phyloP scores from a whole-genome alignment of 2,113 vertebrate genomes.

The Brevimyrus niger region DNA sequence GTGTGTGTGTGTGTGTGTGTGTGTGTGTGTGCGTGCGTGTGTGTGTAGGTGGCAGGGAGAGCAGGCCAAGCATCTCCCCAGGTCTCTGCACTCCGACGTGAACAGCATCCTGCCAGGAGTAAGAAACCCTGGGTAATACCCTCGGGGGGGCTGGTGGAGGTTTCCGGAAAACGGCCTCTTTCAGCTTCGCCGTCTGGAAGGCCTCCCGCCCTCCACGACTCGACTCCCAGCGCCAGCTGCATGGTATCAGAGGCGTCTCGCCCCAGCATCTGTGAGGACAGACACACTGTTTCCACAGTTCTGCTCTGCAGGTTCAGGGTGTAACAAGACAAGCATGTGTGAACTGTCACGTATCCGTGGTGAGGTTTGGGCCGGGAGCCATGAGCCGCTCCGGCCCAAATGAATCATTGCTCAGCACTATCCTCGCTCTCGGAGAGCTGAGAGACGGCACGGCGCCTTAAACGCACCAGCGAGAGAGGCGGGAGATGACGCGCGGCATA shows the following conservation, averaged over 20 bases:
- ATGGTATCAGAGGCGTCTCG: background rate
- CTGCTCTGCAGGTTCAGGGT: background rate
- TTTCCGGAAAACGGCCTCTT: background rate
- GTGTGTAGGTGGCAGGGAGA: background rate
- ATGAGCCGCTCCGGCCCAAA: background rate
- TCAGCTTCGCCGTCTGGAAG: background rate
- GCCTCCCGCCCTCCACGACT: background rate
- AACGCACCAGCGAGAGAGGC: background rate
- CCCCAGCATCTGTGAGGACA: background rate
- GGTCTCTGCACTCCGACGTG: background rate
- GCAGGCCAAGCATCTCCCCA: background rate
- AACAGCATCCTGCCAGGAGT: background rate
- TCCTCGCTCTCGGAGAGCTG: background rate
- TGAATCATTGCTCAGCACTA: background rate
- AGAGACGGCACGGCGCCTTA: background rate
- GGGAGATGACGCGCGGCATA: no score
- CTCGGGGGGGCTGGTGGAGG: background rate
- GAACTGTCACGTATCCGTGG: background rate
- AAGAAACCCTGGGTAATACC: background rate
- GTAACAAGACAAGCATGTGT: background rate
- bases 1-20: background rate
- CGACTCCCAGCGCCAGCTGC: background rate
- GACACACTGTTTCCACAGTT: background rate
- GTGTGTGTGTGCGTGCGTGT: background rate
- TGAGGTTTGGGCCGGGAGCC: background rate